A percentile compares a stretch with the other conserved stretches of the same genome.
Evolutionary conservation across 2,888 invertebrate genomes (phyloP).

Genomic region (Lumbricus terrestris): DNA sequence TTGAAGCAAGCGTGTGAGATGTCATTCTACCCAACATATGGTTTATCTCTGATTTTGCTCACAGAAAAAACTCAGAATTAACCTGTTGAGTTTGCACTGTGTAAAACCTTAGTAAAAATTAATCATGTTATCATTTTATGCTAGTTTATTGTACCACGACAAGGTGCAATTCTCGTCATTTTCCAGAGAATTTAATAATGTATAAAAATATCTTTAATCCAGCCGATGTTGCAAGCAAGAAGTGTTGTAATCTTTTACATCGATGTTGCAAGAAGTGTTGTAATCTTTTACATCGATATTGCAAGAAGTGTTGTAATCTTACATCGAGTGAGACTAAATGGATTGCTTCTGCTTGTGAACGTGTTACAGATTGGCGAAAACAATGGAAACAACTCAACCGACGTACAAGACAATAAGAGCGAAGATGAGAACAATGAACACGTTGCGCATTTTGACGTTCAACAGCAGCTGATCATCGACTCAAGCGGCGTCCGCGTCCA

Average conservation of each 20-base stretch:
- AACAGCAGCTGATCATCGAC: slow-evolving; percentile 34
- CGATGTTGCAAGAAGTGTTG: not conserved
- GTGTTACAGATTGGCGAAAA: not conserved
- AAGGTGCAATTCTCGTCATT: not conserved
- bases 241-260: not conserved
- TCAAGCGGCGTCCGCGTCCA: slow-evolving; percentile 29
- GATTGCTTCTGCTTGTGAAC: not conserved
- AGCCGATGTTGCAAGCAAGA: not conserved
- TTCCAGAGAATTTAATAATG: not conserved
- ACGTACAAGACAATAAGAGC: not conserved
- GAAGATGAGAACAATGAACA: not conserved
- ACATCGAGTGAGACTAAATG: not conserved
- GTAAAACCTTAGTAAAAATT: not conserved
- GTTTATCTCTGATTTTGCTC: not conserved
- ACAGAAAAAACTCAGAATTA: not conserved
- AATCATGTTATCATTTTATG: not conserved
- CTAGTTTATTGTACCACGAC: not conserved
- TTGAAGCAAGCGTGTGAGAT: not conserved
- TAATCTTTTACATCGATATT: not conserved
- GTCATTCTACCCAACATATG: not conserved
- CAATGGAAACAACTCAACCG: not conserved
- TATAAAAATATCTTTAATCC: not conserved
- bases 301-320: not conserved
- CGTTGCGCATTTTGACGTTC: slow-evolving; percentile 32
- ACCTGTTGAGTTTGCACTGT: not conserved